Percentiles rank a stretch among this genome's conserved stretches.
These are phyloP conservation scores for Sminthopsis crassicaudata DNA, from an alignment of 2,113 vertebrate species.

Conservation along the genomic window DNA sequence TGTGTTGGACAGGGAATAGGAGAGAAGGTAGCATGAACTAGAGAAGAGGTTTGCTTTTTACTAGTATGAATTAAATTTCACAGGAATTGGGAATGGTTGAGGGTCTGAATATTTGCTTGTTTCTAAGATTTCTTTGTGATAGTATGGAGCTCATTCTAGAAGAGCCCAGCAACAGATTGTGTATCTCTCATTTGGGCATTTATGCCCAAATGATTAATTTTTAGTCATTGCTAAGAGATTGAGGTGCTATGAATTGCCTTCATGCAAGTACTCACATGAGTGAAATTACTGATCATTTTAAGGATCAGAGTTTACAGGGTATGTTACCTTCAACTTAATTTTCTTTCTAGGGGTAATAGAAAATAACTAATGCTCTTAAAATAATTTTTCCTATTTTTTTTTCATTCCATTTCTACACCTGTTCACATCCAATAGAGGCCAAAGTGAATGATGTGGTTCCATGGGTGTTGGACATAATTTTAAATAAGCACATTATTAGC, in stretches of 20 bases:
- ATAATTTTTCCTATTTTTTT: neutral
- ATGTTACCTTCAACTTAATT: slow-evolving; percentile 8
- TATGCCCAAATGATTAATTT: neutral
- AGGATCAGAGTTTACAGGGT: neutral
- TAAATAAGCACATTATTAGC: slow-evolving; percentile 92
- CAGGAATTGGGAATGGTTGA: neutral
- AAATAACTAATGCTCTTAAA: slow-evolving; percentile 25
- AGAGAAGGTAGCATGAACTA: neutral
- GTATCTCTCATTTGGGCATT: neutral
- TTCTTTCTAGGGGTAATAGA: slow-evolving; percentile 12
- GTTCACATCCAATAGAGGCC: slow-evolving; percentile 82
- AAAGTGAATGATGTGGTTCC: slow-evolving; percentile 94
- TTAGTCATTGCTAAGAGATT: neutral
- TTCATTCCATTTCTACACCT: neutral
- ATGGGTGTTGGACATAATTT: slow-evolving; percentile 93
- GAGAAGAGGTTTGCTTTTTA: neutral
- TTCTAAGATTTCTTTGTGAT: neutral
- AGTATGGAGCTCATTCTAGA: neutral
- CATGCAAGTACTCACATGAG: neutral
- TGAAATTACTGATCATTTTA: neutral
- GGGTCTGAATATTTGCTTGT: neutral
- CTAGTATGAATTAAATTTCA: neutral
- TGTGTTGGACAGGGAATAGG: neutral
- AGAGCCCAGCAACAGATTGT: neutral
- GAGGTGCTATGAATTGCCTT: neutral